Conservation (phyloP, 2,113 vertebrate species). For the Chaenocephalus aceratus region DNA sequence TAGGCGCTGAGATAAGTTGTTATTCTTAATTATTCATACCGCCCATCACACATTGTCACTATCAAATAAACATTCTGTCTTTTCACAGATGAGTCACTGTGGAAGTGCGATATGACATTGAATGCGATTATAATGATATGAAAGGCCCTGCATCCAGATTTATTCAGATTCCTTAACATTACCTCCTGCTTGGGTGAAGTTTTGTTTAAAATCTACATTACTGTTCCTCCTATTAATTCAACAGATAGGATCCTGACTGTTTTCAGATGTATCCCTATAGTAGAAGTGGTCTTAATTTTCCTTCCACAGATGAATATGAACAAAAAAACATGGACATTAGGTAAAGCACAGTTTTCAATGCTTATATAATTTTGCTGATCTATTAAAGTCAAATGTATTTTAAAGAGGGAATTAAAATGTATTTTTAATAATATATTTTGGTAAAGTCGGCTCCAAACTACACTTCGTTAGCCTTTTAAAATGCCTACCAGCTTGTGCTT, state of each 20-base stretch:
- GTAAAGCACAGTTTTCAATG: too few species aligned
- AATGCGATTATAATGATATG: slow-evolving; percentile 42
- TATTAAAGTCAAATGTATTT: too few species aligned
- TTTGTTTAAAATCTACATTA: slow-evolving; percentile 26
- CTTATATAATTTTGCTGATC: too few species aligned
- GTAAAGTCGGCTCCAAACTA: not conserved
- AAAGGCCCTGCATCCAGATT: slow-evolving; percentile 22
- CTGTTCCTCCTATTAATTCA: slow-evolving; percentile 26
- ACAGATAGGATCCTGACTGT: not conserved
- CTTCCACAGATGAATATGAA: too few species aligned
- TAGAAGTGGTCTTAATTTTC: not conserved
- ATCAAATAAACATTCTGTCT: slow-evolving; percentile 5
- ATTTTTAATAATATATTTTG: not conserved
- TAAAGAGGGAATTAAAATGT: too few species aligned
- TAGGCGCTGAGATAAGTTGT: slow-evolving; percentile 3
- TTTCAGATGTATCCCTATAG: not conserved
- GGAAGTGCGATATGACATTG: slow-evolving; percentile 44
- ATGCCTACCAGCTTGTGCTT: not conserved
- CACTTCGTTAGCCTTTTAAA: slow-evolving; percentile 7
- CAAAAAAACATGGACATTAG: too few species aligned
- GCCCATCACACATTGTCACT: slow-evolving; percentile 8
- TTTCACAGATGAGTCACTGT: slow-evolving; percentile 53
- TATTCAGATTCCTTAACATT: slow-evolving; percentile 7
- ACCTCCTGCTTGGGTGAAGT: slow-evolving; percentile 4
- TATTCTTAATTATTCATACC: slow-evolving; percentile 33